These are phyloP conservation scores for Aricia artaxerxes DNA, from an alignment of 2,888 invertebrate genomes.

Conservation along the genomic window DNA sequence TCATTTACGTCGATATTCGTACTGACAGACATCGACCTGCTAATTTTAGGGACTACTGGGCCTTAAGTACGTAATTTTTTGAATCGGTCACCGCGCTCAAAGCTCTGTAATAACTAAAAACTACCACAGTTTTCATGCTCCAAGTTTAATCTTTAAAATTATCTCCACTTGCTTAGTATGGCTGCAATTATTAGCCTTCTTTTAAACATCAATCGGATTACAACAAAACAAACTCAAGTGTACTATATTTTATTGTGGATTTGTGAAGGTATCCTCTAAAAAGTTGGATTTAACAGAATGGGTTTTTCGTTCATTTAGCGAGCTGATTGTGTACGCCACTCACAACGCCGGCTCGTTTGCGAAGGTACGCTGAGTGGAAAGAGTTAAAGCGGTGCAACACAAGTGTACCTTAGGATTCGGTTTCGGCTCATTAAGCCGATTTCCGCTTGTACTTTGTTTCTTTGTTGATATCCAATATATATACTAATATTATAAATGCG, in stretches of 20 bases:
- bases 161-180: too few relatives aligned
- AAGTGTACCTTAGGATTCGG: constrained; percentile 46
- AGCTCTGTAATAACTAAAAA: too few relatives aligned
- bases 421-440: constrained; percentile 50
- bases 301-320: constrained; percentile 41
- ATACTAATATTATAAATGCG: not conserved
- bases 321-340: constrained; percentile 65
- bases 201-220: not conserved
- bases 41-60: too few relatives aligned
- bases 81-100: too few relatives aligned
- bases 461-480: constrained; percentile 22
- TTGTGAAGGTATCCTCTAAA: constrained; percentile 33
- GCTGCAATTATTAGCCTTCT: too few relatives aligned
- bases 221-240: constrained; percentile 5
- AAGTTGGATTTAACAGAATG: constrained; percentile 46
- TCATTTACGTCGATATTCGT: too few relatives aligned
- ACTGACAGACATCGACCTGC: too few relatives aligned
- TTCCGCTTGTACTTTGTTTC: constrained; percentile 39
- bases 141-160: too few relatives aligned
- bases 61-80: too few relatives aligned
- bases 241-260: constrained; percentile 13
- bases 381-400: constrained; percentile 66
- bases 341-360: constrained; percentile 70
- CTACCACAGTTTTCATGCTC: too few relatives aligned
- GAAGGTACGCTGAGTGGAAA: constrained; percentile 72